Evolutionary conservation across 2,888 invertebrate species (phyloP).

Genomic region (Dicycla oo): DNA sequence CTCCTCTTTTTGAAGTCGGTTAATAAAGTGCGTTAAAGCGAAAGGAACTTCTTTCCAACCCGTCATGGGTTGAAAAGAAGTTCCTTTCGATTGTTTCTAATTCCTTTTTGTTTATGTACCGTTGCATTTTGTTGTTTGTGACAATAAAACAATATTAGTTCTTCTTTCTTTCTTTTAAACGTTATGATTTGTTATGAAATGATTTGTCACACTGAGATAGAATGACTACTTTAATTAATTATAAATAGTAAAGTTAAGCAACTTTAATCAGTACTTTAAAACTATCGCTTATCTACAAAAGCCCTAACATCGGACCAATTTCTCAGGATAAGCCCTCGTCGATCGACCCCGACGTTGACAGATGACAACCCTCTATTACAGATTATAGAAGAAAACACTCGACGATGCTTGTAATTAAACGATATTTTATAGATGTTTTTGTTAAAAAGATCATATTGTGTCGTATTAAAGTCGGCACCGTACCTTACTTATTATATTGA

Average conservation of each 20-base stretch:
- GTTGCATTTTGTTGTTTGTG: neutral
- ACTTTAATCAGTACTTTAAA: conserved; percentile 29
- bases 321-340: conserved; percentile 68
- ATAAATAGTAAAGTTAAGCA: neutral
- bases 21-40: too few relatives aligned
- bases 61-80: too few relatives aligned
- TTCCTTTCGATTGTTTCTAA: neutral
- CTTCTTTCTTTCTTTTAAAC: too few relatives aligned
- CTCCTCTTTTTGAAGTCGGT: too few relatives aligned
- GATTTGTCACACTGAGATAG: too few relatives aligned
- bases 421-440: conserved; percentile 45
- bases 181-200: too few relatives aligned
- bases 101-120: neutral
- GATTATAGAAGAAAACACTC: conserved; percentile 57
- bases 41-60: too few relatives aligned
- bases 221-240: neutral
- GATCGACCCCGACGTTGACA: conserved; percentile 67
- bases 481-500: neutral
- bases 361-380: conserved; percentile 63
- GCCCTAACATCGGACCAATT: conserved; percentile 58
- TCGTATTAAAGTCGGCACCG: neutral
- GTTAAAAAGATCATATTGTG: neutral
- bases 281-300: conserved; percentile 38
- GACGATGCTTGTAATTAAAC: conserved; percentile 54
- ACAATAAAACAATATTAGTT: too few relatives aligned